Conservation (phyloP, 2,888 invertebrate species). For the Diarsia brunnea region DNA sequence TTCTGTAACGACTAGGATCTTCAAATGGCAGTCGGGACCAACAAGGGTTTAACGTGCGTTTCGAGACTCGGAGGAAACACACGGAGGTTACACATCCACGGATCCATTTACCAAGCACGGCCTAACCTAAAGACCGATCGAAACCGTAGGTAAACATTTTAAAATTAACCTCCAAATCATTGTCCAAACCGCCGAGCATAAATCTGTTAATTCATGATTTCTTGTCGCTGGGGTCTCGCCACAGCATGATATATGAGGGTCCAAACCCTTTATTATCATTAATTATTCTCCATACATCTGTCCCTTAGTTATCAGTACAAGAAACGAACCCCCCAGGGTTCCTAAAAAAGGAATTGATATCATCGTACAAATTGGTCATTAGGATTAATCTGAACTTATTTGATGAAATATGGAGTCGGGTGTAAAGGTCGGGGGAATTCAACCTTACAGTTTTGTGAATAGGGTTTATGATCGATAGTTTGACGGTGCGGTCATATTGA, state of each 20-base stretch:
- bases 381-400: constrained; percentile 56
- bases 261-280: constrained; percentile 65
- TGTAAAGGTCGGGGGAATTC: constrained; percentile 20
- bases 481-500: constrained; percentile 29
- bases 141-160: background rate
- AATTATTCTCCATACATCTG: constrained; percentile 68
- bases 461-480: constrained; percentile 26
- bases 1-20: no score
- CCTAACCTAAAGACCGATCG: background rate
- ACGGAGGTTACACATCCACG: no score
- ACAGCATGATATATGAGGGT: constrained; percentile 69
- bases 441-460: constrained; percentile 36
- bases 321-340: constrained; percentile 54
- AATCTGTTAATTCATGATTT: constrained; percentile 71
- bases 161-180: constrained; percentile 21
- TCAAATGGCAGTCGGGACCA: no score
- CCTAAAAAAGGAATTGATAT: constrained; percentile 63
- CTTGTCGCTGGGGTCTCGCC: constrained; percentile 65
- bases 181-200: constrained; percentile 43
- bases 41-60: no score
- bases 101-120: no score
- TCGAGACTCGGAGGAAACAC: no score
- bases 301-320: constrained; percentile 59
- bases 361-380: constrained; percentile 62
- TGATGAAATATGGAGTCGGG: constrained; percentile 41